Evolutionary conservation across 2,888 invertebrate species (phyloP).

Genomic region (Thumatha senex): DNA sequence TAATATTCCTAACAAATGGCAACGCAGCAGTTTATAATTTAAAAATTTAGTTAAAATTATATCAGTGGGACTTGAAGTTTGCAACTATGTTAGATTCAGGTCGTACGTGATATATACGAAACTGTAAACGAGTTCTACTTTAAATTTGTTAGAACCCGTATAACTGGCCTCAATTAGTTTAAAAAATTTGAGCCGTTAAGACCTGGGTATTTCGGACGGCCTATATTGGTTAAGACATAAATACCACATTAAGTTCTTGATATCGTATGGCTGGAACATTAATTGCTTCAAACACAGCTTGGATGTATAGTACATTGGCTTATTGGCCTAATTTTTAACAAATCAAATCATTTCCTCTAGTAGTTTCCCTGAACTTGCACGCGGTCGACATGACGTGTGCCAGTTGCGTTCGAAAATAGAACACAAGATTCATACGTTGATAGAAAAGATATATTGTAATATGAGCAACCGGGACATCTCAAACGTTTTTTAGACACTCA

Average conservation of each 20-base stretch:
- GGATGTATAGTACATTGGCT: constrained; percentile 45
- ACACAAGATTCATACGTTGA: constrained; percentile 50
- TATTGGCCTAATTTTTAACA: constrained; percentile 59
- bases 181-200: constrained; percentile 38
- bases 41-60: background rate
- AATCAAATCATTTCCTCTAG: constrained; percentile 67
- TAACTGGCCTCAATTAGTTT: constrained; percentile 49
- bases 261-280: constrained; percentile 33
- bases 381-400: constrained; percentile 49
- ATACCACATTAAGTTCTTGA: constrained; percentile 20
- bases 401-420: constrained; percentile 55
- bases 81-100: constrained; percentile 61
- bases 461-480: constrained; percentile 13
- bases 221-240: constrained; percentile 41
- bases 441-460: constrained; percentile 40
- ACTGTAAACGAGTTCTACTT: constrained; percentile 44
- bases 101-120: constrained; percentile 63
- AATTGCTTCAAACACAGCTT: constrained; percentile 32
- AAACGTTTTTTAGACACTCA: constrained; percentile 1
- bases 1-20: too few relatives aligned
- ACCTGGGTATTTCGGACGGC: constrained; percentile 26
- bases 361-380: constrained; percentile 78
- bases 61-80: constrained; percentile 41
- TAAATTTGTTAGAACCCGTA: constrained; percentile 50
- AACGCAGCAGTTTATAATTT: too few relatives aligned